Evolutionary conservation across 2,113 vertebrate species (phyloP).

Genomic region (Cebus imitator): DNA sequence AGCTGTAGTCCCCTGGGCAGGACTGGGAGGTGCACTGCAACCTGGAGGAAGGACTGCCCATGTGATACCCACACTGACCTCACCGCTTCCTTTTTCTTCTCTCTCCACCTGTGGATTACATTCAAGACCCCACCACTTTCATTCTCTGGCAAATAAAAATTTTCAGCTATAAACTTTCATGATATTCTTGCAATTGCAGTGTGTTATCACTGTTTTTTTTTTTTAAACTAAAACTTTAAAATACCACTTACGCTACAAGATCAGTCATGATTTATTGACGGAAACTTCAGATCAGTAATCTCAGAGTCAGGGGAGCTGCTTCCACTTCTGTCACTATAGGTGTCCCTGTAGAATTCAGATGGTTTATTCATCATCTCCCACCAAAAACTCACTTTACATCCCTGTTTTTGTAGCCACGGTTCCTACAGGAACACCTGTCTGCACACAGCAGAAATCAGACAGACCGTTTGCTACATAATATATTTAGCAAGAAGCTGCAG

Average conservation of each 20-base stretch:
- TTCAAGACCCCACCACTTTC: neutral
- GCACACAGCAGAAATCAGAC: neutral
- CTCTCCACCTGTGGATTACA: neutral
- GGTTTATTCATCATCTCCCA: neutral
- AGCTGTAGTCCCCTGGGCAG: neutral
- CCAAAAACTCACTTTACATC: neutral
- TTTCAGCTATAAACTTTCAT: neutral
- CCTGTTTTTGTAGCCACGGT: neutral
- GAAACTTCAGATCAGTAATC: slow-evolving; percentile 92
- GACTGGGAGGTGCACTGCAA: rapidly evolving
- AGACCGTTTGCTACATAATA: neutral
- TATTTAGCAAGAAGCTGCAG: neutral
- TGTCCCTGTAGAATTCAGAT: slow-evolving; percentile 87
- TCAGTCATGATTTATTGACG: slow-evolving; percentile 87
- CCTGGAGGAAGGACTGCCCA: neutral
- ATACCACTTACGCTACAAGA: slow-evolving; percentile 69
- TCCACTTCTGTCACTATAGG: slow-evolving; percentile 93
- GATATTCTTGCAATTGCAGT: neutral
- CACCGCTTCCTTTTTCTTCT: neutral
- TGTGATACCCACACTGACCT: neutral
- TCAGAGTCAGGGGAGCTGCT: slow-evolving; percentile 95
- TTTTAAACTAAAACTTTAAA: neutral
- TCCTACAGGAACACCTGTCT: neutral
- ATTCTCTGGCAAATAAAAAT: neutral
- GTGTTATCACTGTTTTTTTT: neutral